These are phyloP conservation scores for Verasper variegatus DNA, from an alignment of 2,113 vertebrate species.

Conservation along the genomic window DNA sequence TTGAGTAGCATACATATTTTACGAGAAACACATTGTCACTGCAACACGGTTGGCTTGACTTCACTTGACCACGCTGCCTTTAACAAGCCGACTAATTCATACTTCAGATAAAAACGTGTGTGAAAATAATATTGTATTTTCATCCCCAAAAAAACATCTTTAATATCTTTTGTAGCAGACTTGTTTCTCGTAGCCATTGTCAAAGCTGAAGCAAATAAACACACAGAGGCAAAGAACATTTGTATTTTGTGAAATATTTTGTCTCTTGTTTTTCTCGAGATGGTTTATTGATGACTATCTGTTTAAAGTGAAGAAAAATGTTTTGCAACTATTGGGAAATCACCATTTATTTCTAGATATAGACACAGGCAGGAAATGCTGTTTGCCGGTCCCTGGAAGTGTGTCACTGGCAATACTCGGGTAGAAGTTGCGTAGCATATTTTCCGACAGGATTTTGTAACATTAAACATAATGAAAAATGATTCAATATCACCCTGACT, in stretches of 20 bases:
- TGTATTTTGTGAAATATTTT: neutral
- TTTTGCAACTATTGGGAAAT: too few relatives aligned
- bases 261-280: neutral
- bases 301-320: too few relatives aligned
- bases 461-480: too few relatives aligned
- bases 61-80: conserved; percentile 52
- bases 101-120: conserved; percentile 48
- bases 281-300: neutral
- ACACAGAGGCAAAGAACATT: neutral
- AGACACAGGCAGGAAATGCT: too few relatives aligned
- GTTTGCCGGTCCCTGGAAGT: too few relatives aligned
- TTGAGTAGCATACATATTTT: conserved; percentile 67
- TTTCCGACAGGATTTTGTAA: too few relatives aligned
- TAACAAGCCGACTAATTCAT: conserved; percentile 46
- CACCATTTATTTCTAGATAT: too few relatives aligned
- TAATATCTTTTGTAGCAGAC: neutral
- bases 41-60: conserved; percentile 57
- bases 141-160: too few relatives aligned
- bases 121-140: neutral
- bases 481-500: too few relatives aligned
- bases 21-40: conserved; percentile 50
- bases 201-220: neutral
- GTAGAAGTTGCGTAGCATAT: too few relatives aligned
- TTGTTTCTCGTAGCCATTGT: neutral
- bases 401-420: too few relatives aligned